phyloP scores from a whole-genome alignment of 2,113 vertebrate species.

The Zosterops hypoxanthus region DNA sequence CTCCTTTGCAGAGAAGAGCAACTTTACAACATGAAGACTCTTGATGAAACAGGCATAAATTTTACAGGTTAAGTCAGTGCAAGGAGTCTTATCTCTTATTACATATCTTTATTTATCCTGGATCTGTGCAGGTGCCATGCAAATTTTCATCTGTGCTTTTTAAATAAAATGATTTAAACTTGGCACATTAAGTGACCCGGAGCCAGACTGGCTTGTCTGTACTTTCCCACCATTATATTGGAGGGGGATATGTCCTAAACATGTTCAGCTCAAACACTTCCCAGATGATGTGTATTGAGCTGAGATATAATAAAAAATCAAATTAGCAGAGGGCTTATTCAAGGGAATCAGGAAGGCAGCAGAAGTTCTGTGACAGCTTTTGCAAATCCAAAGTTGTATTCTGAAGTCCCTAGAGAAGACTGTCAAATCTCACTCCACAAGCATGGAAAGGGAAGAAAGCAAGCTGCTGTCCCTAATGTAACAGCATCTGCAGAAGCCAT shows the following conservation, averaged over 20 bases:
- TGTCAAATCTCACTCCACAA: background rate
- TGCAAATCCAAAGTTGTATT: background rate
- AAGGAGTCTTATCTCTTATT: background rate
- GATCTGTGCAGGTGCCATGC: background rate
- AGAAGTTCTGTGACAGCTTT: conserved; percentile 6
- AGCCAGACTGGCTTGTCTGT: background rate
- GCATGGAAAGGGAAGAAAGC: background rate
- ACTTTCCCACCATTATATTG: background rate
- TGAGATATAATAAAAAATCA: background rate
- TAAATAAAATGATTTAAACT: background rate
- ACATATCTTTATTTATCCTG: background rate
- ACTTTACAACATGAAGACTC: background rate
- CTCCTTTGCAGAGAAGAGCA: background rate
- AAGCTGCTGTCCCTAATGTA: background rate
- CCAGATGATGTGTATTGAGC: background rate
- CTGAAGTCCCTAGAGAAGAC: background rate
- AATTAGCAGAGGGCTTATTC: background rate
- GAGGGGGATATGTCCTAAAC: background rate
- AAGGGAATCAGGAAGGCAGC: background rate
- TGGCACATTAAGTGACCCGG: background rate
- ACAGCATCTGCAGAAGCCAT: background rate
- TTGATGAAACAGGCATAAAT: background rate
- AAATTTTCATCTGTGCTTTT: background rate
- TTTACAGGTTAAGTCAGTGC: background rate
- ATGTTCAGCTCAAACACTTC: background rate